These are phyloP conservation scores for Polyommatus iphigenia DNA, from an alignment of 2,888 invertebrate genomes.

Conservation along the genomic window DNA sequence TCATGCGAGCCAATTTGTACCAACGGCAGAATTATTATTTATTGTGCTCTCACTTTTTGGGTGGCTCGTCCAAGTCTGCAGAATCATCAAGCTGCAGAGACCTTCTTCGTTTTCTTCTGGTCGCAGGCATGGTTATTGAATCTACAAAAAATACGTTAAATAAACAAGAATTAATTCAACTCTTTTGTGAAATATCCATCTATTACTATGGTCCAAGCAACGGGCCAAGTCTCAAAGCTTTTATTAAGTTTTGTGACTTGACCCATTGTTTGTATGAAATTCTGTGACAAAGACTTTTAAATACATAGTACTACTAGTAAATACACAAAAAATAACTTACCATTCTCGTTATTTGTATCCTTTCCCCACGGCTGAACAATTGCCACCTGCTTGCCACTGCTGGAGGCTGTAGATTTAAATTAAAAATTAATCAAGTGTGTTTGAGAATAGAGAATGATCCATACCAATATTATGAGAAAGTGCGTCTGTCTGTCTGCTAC, in stretches of 20 bases:
- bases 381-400: constrained; percentile 68
- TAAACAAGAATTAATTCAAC: background rate
- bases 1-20: background rate
- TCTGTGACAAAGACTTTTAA: background rate
- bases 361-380: constrained; percentile 72
- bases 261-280: no score
- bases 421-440: no score
- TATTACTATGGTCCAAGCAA: no score
- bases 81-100: constrained; percentile 14
- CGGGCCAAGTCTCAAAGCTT: no score
- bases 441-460: no score
- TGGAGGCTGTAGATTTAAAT: constrained; percentile 36
- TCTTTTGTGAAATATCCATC: no score
- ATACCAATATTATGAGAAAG: no score
- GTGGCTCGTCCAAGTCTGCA: constrained; percentile 9
- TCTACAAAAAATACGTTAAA: constrained; percentile 2
- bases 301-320: background rate
- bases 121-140: background rate
- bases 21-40: background rate
- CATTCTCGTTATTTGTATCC: constrained; percentile 51
- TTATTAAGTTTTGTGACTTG: no score
- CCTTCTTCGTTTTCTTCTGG: constrained; percentile 17
- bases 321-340: constrained; percentile 45
- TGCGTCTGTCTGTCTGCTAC: no score
- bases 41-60: constrained; percentile 2